These are phyloP conservation scores for Nasonia longicornis DNA, from an alignment of 1,140 invertebrate genomes.

Conservation along the genomic window DNA sequence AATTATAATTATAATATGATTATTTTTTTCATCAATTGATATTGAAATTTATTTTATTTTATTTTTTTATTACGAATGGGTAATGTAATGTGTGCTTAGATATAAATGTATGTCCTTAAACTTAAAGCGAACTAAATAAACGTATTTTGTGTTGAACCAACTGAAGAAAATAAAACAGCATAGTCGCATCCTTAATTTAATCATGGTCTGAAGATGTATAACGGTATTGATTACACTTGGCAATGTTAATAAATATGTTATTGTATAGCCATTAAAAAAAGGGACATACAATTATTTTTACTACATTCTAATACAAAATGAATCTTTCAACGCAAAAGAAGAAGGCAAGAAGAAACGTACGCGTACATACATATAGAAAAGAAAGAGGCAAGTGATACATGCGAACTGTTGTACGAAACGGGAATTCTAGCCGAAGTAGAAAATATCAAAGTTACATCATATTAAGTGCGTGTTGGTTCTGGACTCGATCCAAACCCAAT, in stretches of 20 bases:
- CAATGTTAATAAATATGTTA: constrained; percentile 60
- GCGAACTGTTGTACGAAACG: constrained; percentile 32
- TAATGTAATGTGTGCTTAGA: constrained; percentile 28
- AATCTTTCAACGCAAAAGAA: constrained; percentile 35
- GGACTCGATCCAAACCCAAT: constrained; percentile 49
- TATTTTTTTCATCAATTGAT: constrained; percentile 14
- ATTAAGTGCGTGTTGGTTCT: constrained; percentile 51
- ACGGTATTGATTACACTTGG: constrained; percentile 53
- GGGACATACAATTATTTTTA: constrained; percentile 59
- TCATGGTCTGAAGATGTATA: constrained; percentile 56
- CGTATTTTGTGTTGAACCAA: constrained; percentile 23
- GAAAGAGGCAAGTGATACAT: constrained; percentile 28
- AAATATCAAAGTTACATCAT: constrained; percentile 32
- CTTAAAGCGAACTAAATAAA: constrained; percentile 16
- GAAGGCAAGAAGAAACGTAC: constrained; percentile 11
- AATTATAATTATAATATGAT: constrained; percentile 12
- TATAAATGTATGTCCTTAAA: constrained; percentile 23
- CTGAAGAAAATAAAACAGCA: constrained; percentile 17
- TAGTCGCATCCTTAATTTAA: constrained; percentile 29
- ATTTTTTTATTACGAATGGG: constrained; percentile 37
- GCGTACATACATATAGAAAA: constrained; percentile 1
- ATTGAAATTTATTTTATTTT: constrained; percentile 30
- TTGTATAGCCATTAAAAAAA: constrained; percentile 57
- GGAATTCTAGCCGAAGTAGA: constrained; percentile 43
- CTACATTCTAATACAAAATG: constrained; percentile 47